Evolutionary conservation across 2,797 vertebrate species (phyloP).

Genomic region (Muscicapa striata): DNA sequence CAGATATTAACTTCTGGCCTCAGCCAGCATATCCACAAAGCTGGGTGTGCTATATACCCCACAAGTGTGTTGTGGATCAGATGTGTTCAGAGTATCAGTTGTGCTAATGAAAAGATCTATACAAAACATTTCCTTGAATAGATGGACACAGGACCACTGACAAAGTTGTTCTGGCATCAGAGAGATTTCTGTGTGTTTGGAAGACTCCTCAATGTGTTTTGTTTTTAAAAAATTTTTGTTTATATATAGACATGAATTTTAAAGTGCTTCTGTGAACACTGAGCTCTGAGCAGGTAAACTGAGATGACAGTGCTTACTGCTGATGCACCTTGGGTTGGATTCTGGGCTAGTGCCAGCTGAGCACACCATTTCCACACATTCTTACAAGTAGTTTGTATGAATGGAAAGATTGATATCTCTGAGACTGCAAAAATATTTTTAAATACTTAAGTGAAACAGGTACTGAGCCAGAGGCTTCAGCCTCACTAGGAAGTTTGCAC

Average conservation of each 20-base stretch:
- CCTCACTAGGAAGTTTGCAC: background rate
- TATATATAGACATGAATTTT: background rate
- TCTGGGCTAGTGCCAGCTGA: background rate
- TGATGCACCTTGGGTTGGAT: background rate
- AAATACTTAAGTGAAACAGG: background rate
- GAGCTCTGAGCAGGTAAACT: background rate
- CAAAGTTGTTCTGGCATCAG: background rate
- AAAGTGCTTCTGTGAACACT: background rate
- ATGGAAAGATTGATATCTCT: background rate
- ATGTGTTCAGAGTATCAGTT: background rate
- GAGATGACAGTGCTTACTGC: background rate
- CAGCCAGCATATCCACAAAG: background rate
- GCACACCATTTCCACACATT: background rate
- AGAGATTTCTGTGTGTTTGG: background rate
- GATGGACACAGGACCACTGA: background rate
- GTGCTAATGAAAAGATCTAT: background rate
- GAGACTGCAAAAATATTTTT: background rate
- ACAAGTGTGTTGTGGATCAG: background rate
- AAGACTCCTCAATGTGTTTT: background rate
- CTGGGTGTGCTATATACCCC: background rate
- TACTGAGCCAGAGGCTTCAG: background rate
- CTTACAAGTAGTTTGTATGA: background rate
- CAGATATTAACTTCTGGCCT: background rate
- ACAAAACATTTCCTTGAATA: background rate
- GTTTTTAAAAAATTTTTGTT: background rate